These are phyloP conservation scores for Scomber scombrus DNA, from an alignment of 2,113 vertebrate species.

Conservation along the genomic window DNA sequence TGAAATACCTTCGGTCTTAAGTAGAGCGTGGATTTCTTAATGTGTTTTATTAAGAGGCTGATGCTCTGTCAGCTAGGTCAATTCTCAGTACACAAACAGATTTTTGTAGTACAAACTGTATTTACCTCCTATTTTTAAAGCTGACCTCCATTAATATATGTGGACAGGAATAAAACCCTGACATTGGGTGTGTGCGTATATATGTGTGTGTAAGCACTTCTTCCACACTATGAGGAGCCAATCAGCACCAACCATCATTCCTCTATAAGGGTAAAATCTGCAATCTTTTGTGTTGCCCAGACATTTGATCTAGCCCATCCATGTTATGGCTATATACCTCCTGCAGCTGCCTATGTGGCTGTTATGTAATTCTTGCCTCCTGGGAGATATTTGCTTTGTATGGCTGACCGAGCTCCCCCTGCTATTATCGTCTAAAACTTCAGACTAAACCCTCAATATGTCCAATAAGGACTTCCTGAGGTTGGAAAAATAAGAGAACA, in stretches of 20 bases:
- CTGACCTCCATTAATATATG: not conserved
- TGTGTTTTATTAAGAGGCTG: not conserved
- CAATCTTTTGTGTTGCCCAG: not conserved
- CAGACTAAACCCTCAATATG: not conserved
- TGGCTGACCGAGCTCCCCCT: conserved; percentile 3
- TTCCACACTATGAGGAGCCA: not conserved
- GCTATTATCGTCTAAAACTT: conserved; percentile 4
- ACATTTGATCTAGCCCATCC: conserved; percentile 4
- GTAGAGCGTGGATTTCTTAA: not conserved
- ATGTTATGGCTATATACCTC: conserved; percentile 23
- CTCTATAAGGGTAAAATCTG: not conserved
- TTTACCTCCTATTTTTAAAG: not conserved
- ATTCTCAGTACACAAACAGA: not conserved
- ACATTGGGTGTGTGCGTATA: not conserved
- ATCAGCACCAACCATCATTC: conserved; percentile 12
- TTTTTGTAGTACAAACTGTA: not conserved
- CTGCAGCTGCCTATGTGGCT: conserved; percentile 73
- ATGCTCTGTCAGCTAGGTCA: not conserved
- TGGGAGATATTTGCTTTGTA: conserved; percentile 16
- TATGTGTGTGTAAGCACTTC: not conserved
- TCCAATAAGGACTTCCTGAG: not conserved
- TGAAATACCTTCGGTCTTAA: not conserved
- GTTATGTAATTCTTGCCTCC: conserved; percentile 48
- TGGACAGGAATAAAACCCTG: not conserved
- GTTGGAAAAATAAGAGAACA: not conserved